A percentile compares a stretch with the other conserved stretches of the same genome.
phyloP scores from a whole-genome alignment of 2,113 vertebrate species.

The Prolemur simus region DNA sequence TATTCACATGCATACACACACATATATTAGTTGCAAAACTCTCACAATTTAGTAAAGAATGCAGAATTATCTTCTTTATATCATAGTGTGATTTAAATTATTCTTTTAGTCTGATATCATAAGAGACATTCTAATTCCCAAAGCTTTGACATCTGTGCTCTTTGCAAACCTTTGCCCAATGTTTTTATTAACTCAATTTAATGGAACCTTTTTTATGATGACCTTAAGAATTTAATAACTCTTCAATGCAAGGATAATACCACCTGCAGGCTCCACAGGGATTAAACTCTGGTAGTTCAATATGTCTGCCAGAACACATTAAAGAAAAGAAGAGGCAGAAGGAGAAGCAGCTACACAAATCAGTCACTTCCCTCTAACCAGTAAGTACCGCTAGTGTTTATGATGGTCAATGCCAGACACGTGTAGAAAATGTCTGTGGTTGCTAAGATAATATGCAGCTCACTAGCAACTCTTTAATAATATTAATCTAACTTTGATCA shows the following conservation, averaged over 20 bases:
- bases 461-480: constrained; percentile 68
- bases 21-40: not conserved
- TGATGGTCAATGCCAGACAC: constrained; percentile 46
- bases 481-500: constrained; percentile 83
- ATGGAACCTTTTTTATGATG: constrained; percentile 87
- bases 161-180: constrained; percentile 87
- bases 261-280: constrained; percentile 86
- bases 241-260: constrained; percentile 86
- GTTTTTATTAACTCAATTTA: constrained; percentile 92
- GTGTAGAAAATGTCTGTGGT: constrained; percentile 53
- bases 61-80: constrained; percentile 58
- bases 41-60: constrained; percentile 50
- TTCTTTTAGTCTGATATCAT: constrained; percentile 78
- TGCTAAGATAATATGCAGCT: constrained; percentile 60
- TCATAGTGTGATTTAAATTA: constrained; percentile 74
- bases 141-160: constrained; percentile 84
- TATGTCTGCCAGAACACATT: constrained; percentile 84
- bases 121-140: constrained; percentile 81
- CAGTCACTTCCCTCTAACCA: constrained; percentile 68
- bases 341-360: constrained; percentile 70
- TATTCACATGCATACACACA: not conserved
- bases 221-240: constrained; percentile 93
- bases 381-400: constrained; percentile 29
- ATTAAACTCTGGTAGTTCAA: constrained; percentile 84
- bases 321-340: constrained; percentile 65